Percentiles rank a stretch among this genome's conserved stretches.
Conservation (phyloP, 2,797 vertebrate species). For the Enteromius mattozi region DNA sequence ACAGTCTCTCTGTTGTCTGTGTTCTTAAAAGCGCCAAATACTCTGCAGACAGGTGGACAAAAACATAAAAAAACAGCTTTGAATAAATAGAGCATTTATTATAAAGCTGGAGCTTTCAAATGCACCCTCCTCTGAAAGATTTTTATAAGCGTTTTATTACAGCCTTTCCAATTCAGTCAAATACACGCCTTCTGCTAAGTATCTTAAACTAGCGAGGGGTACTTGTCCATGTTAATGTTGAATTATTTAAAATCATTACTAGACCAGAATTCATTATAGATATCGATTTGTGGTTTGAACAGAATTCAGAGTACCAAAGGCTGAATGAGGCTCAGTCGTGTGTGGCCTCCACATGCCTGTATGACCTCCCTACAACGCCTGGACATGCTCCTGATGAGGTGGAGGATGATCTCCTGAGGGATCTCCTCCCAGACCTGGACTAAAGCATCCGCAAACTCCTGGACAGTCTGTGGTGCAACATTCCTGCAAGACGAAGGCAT, state of each 20-base stretch:
- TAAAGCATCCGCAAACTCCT: too few relatives aligned
- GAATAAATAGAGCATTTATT: neutral
- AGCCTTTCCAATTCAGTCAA: neutral
- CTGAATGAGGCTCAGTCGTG: too few relatives aligned
- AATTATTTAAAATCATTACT: neutral
- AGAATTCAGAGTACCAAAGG: neutral
- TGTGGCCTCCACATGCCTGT: too few relatives aligned
- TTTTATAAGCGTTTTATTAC: neutral
- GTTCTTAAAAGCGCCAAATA: slow-evolving; percentile 92
- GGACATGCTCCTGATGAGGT: too few relatives aligned
- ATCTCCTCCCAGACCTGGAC: too few relatives aligned
- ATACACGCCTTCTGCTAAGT: neutral
- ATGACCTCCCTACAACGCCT: too few relatives aligned
- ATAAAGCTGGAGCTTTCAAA: neutral
- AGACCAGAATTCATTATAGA: neutral
- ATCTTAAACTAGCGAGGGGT: neutral
- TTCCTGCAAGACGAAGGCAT: too few relatives aligned
- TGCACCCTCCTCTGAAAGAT: neutral
- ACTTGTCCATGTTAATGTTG: neutral
- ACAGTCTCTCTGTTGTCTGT: slow-evolving; percentile 91
- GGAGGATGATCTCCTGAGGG: too few relatives aligned
- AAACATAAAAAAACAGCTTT: slow-evolving; percentile 17
- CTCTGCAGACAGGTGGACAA: slow-evolving; percentile 75
- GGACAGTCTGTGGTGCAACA: too few relatives aligned
- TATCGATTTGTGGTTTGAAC: neutral